These are phyloP conservation scores for Marronus borbonicus DNA, from an alignment of 2,888 invertebrate species.

Conservation along the genomic window DNA sequence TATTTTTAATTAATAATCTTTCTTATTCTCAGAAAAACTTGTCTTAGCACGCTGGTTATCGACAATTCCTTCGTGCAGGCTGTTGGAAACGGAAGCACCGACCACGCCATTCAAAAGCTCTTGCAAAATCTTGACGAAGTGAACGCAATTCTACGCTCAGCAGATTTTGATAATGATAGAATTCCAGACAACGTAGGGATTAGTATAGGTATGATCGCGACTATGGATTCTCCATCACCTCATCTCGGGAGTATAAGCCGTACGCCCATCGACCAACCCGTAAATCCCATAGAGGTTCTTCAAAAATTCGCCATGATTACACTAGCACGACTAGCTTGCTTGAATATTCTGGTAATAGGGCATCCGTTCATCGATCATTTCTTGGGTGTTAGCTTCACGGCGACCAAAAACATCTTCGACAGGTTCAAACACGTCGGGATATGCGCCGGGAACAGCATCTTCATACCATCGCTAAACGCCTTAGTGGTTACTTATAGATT, in stretches of 20 bases:
- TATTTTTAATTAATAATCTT: no score
- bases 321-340: constrained; percentile 71
- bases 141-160: constrained; percentile 73
- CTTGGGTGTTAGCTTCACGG: constrained; percentile 70
- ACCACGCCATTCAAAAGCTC: constrained; percentile 70
- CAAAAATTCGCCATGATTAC: constrained; percentile 41
- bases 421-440: constrained; percentile 71
- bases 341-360: constrained; percentile 73
- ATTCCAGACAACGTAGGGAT: constrained; percentile 74
- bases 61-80: constrained; percentile 71
- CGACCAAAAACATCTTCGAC: constrained; percentile 65
- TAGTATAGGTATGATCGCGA: constrained; percentile 66
- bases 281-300: constrained; percentile 40
- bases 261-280: constrained; percentile 34
- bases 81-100: constrained; percentile 71
- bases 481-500: constrained; percentile 71
- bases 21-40: constrained; percentile 60
- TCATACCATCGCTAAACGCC: constrained; percentile 70
- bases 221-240: background rate
- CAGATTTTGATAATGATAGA: constrained; percentile 74
- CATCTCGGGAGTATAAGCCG: constrained; percentile 30
- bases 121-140: constrained; percentile 73
- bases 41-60: constrained; percentile 71
- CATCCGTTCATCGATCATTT: constrained; percentile 71
- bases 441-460: constrained; percentile 70